Evolutionary conservation across 2,113 vertebrate species (phyloP).

Genomic region (Neofelis nebulosa): DNA sequence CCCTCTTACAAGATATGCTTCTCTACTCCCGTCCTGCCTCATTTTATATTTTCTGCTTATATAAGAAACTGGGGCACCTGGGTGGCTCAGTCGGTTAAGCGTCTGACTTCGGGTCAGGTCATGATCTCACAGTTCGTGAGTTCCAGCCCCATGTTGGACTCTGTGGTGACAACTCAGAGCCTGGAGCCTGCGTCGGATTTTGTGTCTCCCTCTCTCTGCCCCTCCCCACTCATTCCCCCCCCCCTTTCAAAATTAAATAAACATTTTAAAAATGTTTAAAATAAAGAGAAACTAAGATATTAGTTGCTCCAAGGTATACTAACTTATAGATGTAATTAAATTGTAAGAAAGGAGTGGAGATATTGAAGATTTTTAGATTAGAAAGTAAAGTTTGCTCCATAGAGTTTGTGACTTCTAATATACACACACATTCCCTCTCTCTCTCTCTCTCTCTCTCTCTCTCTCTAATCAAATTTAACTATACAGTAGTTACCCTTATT

Average conservation of each 20-base stretch:
- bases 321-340: neutral
- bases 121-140: too few species aligned
- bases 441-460: too few species aligned
- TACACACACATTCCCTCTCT: neutral
- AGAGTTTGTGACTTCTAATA: neutral
- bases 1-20: neutral
- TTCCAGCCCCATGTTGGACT: too few species aligned
- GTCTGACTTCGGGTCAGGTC: too few species aligned
- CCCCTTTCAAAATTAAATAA: too few species aligned
- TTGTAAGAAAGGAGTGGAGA: neutral
- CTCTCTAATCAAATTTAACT: neutral
- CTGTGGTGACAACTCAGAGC: too few species aligned
- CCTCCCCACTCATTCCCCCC: too few species aligned
- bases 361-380: conserved; percentile 25
- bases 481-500: neutral
- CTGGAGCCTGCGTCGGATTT: too few species aligned
- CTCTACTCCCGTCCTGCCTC: neutral
- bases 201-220: too few species aligned
- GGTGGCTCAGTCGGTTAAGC: too few species aligned
- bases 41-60: neutral
- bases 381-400: neutral
- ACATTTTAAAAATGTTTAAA: too few species aligned
- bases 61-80: neutral
- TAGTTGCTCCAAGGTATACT: neutral
- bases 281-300: neutral